These are phyloP conservation scores for Fragum fragum DNA, from an alignment of 2,888 invertebrate species.

Conservation along the genomic window DNA sequence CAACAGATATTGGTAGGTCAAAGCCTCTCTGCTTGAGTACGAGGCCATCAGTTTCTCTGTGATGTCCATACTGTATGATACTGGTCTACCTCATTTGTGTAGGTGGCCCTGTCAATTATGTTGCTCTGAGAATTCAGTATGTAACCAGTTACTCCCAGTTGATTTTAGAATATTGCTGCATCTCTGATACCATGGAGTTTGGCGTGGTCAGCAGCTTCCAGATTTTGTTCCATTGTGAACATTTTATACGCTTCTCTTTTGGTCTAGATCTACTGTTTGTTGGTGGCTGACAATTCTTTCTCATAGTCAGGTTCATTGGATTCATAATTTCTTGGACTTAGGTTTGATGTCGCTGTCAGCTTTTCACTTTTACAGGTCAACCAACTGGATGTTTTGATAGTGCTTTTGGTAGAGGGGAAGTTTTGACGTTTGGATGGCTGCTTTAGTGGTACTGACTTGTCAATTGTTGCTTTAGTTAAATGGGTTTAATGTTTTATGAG, in stretches of 20 bases:
- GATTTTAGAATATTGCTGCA: slow-evolving; percentile 10
- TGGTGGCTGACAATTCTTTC: neutral
- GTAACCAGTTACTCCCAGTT: neutral
- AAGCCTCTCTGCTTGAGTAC: slow-evolving; percentile 1
- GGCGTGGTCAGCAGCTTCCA: neutral
- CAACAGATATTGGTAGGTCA: slow-evolving; percentile 18
- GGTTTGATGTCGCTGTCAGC: no score
- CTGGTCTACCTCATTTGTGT: neutral
- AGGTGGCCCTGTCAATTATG: neutral
- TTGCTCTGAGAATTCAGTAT: neutral
- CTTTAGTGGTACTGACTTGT: slow-evolving; percentile 1
- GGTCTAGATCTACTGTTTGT: neutral
- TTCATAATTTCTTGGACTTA: no score
- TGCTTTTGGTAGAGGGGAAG: slow-evolving; percentile 19
- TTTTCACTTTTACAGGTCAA: no score
- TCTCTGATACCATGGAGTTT: neutral
- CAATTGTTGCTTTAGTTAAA: no score
- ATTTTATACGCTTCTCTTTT: neutral
- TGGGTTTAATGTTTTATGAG: no score
- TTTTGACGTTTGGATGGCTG: slow-evolving; percentile 23
- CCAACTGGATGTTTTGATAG: no score
- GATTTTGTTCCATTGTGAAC: neutral
- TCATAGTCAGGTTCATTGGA: neutral
- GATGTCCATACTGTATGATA: slow-evolving; percentile 6
- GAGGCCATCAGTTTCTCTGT: neutral